Evolutionary conservation across 2,797 vertebrate genomes (phyloP), one percentile per base, ranked within the genome.

Genomic region (Myotis vivesi): DNA sequence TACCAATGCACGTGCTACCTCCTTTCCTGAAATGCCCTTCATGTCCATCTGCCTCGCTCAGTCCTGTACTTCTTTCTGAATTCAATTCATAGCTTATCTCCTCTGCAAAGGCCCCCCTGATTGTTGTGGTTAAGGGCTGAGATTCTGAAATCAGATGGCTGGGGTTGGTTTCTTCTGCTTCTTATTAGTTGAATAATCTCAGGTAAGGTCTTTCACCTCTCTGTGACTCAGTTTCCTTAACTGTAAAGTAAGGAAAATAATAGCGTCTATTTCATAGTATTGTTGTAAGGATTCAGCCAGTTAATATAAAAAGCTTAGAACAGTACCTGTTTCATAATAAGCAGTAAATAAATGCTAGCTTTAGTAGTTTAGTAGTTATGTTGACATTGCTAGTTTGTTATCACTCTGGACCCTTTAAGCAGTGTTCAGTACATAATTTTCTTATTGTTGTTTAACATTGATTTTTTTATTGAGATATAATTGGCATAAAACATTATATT

Each of bases 221-320:
- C 23, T 76, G 7, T 76, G 44, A 2, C 69, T 89, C 11, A 13
- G 38, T 66, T 94, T 79, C 49, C 13, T 94, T 81, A 73, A 93
- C 8, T 71, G 5, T 33, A 84, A 90, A 87, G 22, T 92, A 92
- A 95, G 55, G 30, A 91, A 93, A 95, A 66, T 53, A 84, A 73
- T 17, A 41, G 9, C 55, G 89, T 88, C 19, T 82, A 75, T 15
- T 90, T 87, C 51, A 86, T 22, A 64, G 11, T 20, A 49, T 23
- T 77, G 1, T 46, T 86, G 41, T 92, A n/a, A 79, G 19, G 28
- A 88, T 92, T 33, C 79, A 77, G 11, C 77, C 79, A 80, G 11
- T 72, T 87, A 72, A 33, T n/a, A 66, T 5, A 46, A 92, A 92
- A 46, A 92, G 16, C 30, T 86, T 62, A 68, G 25, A 66, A 86